Conservation (phyloP, 1,140 invertebrate species). For the Mylabris phalerata region DNA sequence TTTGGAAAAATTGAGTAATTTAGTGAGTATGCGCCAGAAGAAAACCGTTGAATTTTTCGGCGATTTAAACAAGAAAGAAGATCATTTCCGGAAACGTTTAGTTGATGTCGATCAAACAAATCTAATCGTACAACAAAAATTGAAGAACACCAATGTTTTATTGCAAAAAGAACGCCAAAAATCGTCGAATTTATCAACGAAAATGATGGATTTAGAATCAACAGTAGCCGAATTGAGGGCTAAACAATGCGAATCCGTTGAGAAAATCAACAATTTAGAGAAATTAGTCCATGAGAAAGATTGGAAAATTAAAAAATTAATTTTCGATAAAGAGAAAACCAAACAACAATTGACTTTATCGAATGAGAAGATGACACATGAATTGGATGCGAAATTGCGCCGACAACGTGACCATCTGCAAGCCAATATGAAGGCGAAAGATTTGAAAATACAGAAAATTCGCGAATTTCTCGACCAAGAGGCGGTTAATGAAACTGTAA, state of each 20-base stretch:
- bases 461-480: constrained; percentile 46
- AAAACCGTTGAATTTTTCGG: constrained; percentile 7
- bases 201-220: constrained; percentile 50
- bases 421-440: constrained; percentile 46
- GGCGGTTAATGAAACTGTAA: constrained; percentile 3
- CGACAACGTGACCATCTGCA: constrained; percentile 59
- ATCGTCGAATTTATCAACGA: constrained; percentile 50
- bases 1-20: neutral
- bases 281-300: constrained; percentile 58
- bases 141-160: no score
- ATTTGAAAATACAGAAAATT: constrained; percentile 47
- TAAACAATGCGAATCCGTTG: constrained; percentile 38
- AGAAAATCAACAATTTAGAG: constrained; percentile 34
- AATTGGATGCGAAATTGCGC: constrained; percentile 58
- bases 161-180: constrained; percentile 50
- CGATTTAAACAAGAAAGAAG: no score
- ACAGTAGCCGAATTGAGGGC: constrained; percentile 47
- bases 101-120: constrained; percentile 29
- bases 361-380: constrained; percentile 60
- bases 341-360: constrained; percentile 66
- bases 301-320: constrained; percentile 59
- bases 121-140: constrained; percentile 7
- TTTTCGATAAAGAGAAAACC: constrained; percentile 66
- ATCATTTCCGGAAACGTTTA: constrained; percentile 29
- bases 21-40: neutral